Conservation (phyloP, 2,888 invertebrate species). For the Pristionchus mayeri region DNA sequence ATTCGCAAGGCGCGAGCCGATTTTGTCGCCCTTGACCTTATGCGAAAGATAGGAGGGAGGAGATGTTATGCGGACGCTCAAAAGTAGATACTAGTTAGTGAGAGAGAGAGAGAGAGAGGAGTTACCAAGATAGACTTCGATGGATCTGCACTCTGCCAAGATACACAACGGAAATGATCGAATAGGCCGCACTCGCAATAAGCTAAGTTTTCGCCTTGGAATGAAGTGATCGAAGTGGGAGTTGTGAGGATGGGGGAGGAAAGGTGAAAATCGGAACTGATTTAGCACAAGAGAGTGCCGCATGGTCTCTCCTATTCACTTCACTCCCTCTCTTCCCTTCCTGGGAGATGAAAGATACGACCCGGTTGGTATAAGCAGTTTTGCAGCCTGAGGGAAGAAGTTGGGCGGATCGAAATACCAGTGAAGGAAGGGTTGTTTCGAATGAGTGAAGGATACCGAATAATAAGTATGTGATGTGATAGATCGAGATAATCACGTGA, state of each 20-base stretch:
- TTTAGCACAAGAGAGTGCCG: slow-evolving; percentile 1
- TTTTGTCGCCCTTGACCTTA: slow-evolving; percentile 48
- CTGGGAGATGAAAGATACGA: slow-evolving; percentile 24
- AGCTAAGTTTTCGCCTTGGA: slow-evolving; percentile 29
- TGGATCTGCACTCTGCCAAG: not conserved
- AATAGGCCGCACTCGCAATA: not conserved
- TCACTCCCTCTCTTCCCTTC: not conserved
- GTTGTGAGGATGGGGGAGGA: slow-evolving; percentile 30
- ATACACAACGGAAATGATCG: not conserved
- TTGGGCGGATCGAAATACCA: slow-evolving; percentile 18
- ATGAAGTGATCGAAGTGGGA: slow-evolving; percentile 27
- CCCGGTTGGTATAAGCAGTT: slow-evolving; percentile 37
- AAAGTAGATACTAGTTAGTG: slow-evolving; percentile 24
- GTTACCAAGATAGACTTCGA: slow-evolving; percentile 29
- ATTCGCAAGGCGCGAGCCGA: slow-evolving; percentile 19
- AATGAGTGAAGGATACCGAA: not conserved
- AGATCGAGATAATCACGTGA: slow-evolving; percentile 1
- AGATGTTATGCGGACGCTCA: not conserved
- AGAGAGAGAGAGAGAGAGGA: slow-evolving; percentile 1
- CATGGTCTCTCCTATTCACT: not conserved
- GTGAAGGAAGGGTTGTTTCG: not conserved
- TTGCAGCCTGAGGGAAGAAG: slow-evolving; percentile 35
- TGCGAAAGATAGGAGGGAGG: slow-evolving; percentile 29
- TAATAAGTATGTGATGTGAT: not conserved
- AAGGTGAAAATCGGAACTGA: slow-evolving; percentile 48